Base-by-base conservation (phyloP, 2,888 invertebrate genomes). In the Luperina testacea region DNA sequence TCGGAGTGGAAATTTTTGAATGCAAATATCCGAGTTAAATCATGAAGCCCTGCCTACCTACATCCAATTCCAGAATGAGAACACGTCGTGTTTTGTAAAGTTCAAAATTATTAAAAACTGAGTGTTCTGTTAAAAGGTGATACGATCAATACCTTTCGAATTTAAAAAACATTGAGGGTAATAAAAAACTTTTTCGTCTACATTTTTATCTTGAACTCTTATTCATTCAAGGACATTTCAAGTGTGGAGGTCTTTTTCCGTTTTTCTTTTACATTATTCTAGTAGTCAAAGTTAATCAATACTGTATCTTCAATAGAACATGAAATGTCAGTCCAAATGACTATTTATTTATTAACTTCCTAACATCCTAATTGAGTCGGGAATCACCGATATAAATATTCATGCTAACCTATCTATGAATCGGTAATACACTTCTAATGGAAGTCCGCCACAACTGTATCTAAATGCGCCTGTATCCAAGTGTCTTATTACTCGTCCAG, bases 381-480 rank as follows among this genome's bases (percentile, higher is more conserved):
- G 59, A 64, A 84, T 80, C 45, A 73, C 24, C 11, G 13, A 65
- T 20, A 68, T 20, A 57, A 57, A 83, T 83, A 70, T 73, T 38
- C 73, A 70, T 65, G 84, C 1, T 0, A 13, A 57, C 15, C 48
- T 45, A 32, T 15, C 11, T 45, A 64, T 70, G 64, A 84, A 70
- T 70, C 69, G 17, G n/a, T 73, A 80, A 61, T 61, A 51, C 32
- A 59, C 64, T 5, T 68, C 64, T 84, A 70, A 69, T 79, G 51
- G 53, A 64, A 72, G 53, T 84, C 53, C 69, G 51, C 64, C 69
- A 72, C 72, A 64, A 45, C 20, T 79, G 51, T 65, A 32, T 78
- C 84, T 64, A 72, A 72, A 72, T 79, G 20, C 51, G 63, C 64
- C 69, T 79, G 68, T 59, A 84, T 72, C 69, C 42, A 24, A 53